Base-by-base conservation (phyloP, 2,797 vertebrate species). In the Cirrhinus molitorella region DNA sequence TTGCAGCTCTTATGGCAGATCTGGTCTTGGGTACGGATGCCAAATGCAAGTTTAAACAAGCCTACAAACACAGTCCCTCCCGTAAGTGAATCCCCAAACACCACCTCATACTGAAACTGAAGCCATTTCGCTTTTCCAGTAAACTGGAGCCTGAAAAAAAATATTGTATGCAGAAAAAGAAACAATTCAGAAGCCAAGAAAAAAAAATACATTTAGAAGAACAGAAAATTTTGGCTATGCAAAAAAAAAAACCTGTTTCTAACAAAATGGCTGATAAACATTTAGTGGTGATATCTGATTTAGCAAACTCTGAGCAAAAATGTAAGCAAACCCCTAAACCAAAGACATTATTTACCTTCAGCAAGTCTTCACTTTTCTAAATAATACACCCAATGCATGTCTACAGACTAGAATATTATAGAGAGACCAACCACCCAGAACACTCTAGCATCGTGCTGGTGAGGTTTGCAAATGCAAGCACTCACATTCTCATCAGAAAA, bases 21-120 rank as follows among this genome's bases (percentile, higher is more conserved):
- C 14, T 59, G 34, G 21, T 34, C 21, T 37, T 12, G 40, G 45
- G 67, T n/a, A 25, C 21, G 1, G 2, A 57, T n/a, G 80, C 45
- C 61, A 83, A 43, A 67, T 13, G 10, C 72, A 67, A 55, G 81
- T 83, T 83, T 75, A 67, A 67, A 76, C 81, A 83, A 65, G 81
- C 45, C 31, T 74, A 4, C 2, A 13, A 25, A 47, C 21, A 1
- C 66, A 0, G 40, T 12, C 63, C n/a, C 66, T 66, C 71, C 71
- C 4, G 40, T 49, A 59, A 53, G 61, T 1, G 1, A 55, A 57
- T 66, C 77, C 47, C 65, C 78, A 43, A 40, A 70, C 65, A 70
- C 47, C 47, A 43, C n/a, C 59, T 83, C 80, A 83, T 55, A 40
- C 34, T 67, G 80, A 83, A 83, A 83, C 71, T 43, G 16, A 51